Percentiles rank a stretch among this genome's conserved stretches.
These are phyloP conservation scores for Cheirogaleus medius DNA, from an alignment of 2,113 vertebrate species.

Conservation along the genomic window DNA sequence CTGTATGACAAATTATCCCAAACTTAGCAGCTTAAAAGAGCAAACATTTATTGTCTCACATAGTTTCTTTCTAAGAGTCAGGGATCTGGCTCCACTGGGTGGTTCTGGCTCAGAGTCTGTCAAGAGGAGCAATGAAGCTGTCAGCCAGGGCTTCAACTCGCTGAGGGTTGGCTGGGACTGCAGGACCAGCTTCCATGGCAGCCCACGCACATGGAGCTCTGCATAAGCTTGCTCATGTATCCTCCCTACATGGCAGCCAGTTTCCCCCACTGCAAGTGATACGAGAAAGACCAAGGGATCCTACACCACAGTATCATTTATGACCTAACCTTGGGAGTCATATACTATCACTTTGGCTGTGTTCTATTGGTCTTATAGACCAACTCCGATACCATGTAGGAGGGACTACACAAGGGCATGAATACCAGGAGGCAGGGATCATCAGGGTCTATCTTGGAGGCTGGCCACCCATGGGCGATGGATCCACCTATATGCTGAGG, in stretches of 20 bases:
- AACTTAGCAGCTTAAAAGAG: not conserved
- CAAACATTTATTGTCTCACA: not conserved
- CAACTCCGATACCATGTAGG: not conserved
- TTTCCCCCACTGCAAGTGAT: not conserved
- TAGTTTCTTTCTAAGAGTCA: not conserved
- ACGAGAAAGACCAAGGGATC: not conserved
- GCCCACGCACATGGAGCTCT: not conserved
- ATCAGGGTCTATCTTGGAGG: not conserved
- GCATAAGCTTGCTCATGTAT: too few relatives aligned
- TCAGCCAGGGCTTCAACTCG: not conserved
- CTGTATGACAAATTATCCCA: not conserved
- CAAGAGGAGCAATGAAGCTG: not conserved
- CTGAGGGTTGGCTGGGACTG: not conserved
- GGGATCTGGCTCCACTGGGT: not conserved
- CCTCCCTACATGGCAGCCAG: not conserved
- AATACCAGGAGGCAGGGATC: not conserved
- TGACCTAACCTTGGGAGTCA: not conserved
- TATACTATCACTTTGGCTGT: not conserved
- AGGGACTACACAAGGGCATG: not conserved
- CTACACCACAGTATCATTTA: not conserved
- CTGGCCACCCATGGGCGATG: not conserved
- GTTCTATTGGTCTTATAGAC: not conserved
- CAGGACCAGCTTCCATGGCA: not conserved
- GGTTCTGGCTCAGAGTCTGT: not conserved
- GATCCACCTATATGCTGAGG: not conserved